Base-by-base conservation (phyloP, 2,888 invertebrate genomes). In the Halictus ligatus region DNA sequence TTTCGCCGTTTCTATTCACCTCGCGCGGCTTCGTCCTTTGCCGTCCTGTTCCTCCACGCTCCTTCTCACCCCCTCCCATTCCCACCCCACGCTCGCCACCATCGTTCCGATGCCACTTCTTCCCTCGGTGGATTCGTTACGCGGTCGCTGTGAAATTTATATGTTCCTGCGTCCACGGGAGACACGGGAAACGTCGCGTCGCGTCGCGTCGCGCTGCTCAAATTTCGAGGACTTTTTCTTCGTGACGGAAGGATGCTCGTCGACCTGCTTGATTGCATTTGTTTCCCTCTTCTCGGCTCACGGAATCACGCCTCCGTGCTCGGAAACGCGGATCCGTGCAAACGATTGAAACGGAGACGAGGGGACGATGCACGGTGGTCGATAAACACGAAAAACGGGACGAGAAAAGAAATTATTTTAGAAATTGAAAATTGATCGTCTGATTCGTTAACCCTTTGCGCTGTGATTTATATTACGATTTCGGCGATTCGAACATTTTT, bases 141-240 rank as follows among this genome's bases (percentile, higher is more conserved):
- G 88, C 90, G 85, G 60, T 82, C 89, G 89, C 89, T 89, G 87
- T 67, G 81, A 86, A 91, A 92, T 91, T 91, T 91, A 90, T 92
- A 90, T 84, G 90, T 88, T 40, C 84, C 82, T 85, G 80, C 89
- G 86, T 89, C 75, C 89, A 81, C 89, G 84, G 81, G 73, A 81
- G 50, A n/a, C n/a, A 73, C 58, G 43, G 43, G 40, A 46, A 73
- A 2, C 21, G 54, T 54, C 80, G 74, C 60, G 79, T 43, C 40
- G 43, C 13, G 60, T 13, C 60, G n/a, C 58, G 50, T 69, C 78
- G 76, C 46, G 80, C 74, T 40, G 78, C 74, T 80, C 78, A 73
- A 43, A 75, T 84, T 73, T 82, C 82, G 81, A 87, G 84, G 74
- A 75, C 84, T 60, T 78, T 71, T 77, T 78, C 75, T 74, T 78